Percentiles rank a stretch among this genome's conserved stretches.
phyloP scores from a whole-genome alignment of 2,888 invertebrate genomes.

The Catotricha subobsoleta region DNA sequence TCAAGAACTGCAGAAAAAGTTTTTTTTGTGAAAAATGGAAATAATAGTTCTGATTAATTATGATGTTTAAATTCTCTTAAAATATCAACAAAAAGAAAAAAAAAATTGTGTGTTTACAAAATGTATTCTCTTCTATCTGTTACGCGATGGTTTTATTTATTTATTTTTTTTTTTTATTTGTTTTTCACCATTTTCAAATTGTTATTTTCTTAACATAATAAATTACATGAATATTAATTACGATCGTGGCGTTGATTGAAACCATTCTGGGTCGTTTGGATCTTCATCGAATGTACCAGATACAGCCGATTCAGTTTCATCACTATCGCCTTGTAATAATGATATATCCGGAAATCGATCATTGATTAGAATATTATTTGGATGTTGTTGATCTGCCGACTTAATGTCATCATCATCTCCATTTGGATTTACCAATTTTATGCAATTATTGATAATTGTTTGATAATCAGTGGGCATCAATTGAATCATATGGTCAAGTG shows the following conservation, averaged over 20 bases:
- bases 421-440: constrained; percentile 5
- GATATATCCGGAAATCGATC: constrained; percentile 1
- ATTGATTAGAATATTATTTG: not conserved
- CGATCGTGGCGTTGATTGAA: constrained; percentile 13
- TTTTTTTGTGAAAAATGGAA: too few species aligned
- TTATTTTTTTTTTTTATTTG: too few species aligned
- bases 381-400: not conserved
- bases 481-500: constrained; percentile 48
- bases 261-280: constrained; percentile 77
- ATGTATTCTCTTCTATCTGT: too few species aligned
- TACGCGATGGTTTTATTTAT: too few species aligned
- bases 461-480: constrained; percentile 48
- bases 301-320: constrained; percentile 18
- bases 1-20: too few species aligned
- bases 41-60: too few species aligned
- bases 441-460: constrained; percentile 14
- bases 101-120: too few species aligned
- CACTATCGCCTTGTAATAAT: constrained; percentile 9
- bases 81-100: too few species aligned
- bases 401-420: not conserved
- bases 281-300: constrained; percentile 55
- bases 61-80: too few species aligned
- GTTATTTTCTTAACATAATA: too few species aligned
- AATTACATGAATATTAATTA: too few species aligned
- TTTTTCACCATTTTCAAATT: too few species aligned